Percentiles rank a stretch among this genome's conserved stretches.
Evolutionary conservation across 1,140 invertebrate genomes (phyloP).

Genomic region (Coptotermes formosanus): DNA sequence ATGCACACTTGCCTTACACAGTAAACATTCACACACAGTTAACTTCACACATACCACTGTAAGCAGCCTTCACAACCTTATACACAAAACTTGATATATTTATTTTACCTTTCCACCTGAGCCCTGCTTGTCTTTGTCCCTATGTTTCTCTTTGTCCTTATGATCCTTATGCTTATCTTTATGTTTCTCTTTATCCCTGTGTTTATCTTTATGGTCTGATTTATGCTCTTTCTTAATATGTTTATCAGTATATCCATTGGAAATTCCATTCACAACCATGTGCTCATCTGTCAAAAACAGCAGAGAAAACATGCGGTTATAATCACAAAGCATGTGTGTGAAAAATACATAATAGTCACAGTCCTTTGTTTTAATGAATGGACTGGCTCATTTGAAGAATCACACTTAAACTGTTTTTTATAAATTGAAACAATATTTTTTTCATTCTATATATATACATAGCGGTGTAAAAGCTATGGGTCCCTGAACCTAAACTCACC

Average conservation of each 20-base stretch:
- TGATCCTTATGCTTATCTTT: slow-evolving; percentile 42
- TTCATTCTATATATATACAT: neutral
- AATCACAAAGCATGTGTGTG: neutral
- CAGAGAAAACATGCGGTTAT: neutral
- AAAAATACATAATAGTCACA: neutral
- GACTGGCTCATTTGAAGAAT: neutral
- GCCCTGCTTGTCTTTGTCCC: slow-evolving; percentile 50
- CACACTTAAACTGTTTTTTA: neutral
- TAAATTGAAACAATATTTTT: neutral
- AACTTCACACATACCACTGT: no score
- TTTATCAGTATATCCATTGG: slow-evolving; percentile 62
- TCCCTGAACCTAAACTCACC: slow-evolving; percentile 43
- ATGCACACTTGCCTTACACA: no score
- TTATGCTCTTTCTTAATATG: slow-evolving; percentile 63
- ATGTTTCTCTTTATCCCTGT: slow-evolving; percentile 36
- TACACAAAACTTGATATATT: neutral
- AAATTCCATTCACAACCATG: slow-evolving; percentile 64
- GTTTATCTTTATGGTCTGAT: slow-evolving; percentile 61
- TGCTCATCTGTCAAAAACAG: slow-evolving; percentile 26
- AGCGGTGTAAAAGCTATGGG: neutral
- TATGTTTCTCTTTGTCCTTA: slow-evolving; percentile 45
- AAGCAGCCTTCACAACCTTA: no score
- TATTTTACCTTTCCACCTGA: slow-evolving; percentile 41
- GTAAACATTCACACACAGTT: no score
- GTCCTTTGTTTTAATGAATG: no score